Evolutionary conservation across 2,113 vertebrate species (phyloP), one percentile per base, ranked within the genome.

Genomic region (Pangasianodon gigas): DNA sequence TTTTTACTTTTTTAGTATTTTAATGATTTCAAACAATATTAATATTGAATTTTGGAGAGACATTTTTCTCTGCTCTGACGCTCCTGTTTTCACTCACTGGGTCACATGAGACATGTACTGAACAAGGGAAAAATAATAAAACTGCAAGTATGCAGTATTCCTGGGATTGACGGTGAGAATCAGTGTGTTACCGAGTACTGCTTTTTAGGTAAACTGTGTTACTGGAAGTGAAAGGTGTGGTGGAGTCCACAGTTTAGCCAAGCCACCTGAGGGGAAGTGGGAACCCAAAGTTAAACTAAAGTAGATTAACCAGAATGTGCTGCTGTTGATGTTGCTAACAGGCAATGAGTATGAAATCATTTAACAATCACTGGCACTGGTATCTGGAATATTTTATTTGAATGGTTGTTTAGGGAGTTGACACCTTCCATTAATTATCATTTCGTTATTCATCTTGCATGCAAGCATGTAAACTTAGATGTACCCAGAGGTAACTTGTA

Each of bases 141-240:
- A 3, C 62, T 29, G 8, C 9, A 29, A 54, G 7, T 2, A 3
- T 32, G n/a, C 0, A 32, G n/a, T 26, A 24, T 14, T 79, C 44
- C 21, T 6, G 1, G 75, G 21, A 11, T 26, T 3, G 24, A 44
- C 6, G 41, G 18, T 9, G 13, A 75, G 51, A 58, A 29, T 9
- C 52, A 29, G 21, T 62, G 41, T 60, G 56, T 29, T n/a, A 9
- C 24, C 0, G 1, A 60, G 46, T 48, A 14, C 7, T 65, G 58
- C 26, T 82, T 82, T 51, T 67, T 32, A 24, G 58, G 56, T 26
- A 60, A 80, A 51, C 9, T 1, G 18, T 60, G 56, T 13, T 69
- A 41, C 1, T 37, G 77, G 87, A 88, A 89, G 65, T 84, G 87
- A 84, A 58, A 84, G 65, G 29, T 58, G 19, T 46, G 80, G 80